These are phyloP conservation scores for Sternotherus odoratus DNA, from an alignment of 2,797 vertebrate species.

Conservation along the genomic window DNA sequence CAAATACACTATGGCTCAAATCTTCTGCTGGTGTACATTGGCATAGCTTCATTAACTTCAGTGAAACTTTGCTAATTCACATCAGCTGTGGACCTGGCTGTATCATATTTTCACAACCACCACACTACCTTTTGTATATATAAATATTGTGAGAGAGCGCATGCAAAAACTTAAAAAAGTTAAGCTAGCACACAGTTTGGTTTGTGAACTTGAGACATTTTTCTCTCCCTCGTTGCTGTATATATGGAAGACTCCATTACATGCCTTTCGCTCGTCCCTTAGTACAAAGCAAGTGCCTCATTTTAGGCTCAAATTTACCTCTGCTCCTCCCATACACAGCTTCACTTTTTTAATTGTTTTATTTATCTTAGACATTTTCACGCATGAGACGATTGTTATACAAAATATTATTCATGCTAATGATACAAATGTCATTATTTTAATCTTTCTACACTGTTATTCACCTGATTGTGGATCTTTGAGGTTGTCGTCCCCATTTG, in stretches of 20 bases:
- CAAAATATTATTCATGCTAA: not conserved
- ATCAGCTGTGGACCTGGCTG: not conserved
- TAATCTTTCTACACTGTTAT: not conserved
- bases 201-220: not conserved
- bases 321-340: not conserved
- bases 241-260: not conserved
- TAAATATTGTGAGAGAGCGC: not conserved
- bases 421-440: not conserved
- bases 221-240: not conserved
- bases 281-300: not conserved
- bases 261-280: not conserved
- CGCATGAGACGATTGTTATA: conserved; percentile 19
- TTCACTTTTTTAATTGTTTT: not conserved
- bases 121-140: not conserved
- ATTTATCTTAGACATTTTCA: not conserved
- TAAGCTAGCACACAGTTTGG: not conserved
- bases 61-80: not conserved
- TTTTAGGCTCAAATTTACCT: not conserved
- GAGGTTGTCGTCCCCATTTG: not conserved
- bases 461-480: conserved; percentile 18
- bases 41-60: not conserved
- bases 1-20: not conserved
- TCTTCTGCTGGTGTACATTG: not conserved
- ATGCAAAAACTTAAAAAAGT: not conserved
- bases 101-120: not conserved